Evolutionary conservation across 2,113 vertebrate species (phyloP).

Genomic region (Phalacrocorax brasilianus): DNA sequence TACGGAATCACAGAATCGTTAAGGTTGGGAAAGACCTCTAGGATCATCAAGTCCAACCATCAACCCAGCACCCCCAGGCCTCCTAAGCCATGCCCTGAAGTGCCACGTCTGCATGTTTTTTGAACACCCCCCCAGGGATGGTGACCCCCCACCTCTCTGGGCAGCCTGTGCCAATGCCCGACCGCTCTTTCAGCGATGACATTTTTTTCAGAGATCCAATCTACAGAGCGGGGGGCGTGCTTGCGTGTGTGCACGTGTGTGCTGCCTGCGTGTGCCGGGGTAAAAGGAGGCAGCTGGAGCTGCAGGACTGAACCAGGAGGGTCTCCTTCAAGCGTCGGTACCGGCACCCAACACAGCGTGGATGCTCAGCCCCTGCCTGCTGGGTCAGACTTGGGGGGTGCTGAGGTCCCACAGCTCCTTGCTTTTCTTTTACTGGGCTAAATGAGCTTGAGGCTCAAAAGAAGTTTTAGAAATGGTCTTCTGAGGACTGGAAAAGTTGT

Average conservation of each 20-base stretch:
- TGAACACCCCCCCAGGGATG: too few relatives aligned
- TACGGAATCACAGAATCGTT: not conserved
- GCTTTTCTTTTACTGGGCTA: not conserved
- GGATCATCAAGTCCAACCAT: too few relatives aligned
- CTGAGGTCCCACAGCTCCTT: not conserved
- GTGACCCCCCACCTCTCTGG: too few relatives aligned
- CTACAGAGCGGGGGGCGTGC: accelerated
- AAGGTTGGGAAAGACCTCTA: too few relatives aligned
- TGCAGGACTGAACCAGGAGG: not conserved
- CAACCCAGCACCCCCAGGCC: too few relatives aligned
- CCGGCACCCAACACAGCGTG: not conserved
- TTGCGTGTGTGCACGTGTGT: not conserved
- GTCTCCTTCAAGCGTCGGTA: accelerated
- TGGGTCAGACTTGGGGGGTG: not conserved
- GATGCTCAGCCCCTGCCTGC: not conserved
- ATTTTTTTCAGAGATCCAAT: too few relatives aligned
- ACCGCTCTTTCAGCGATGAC: too few relatives aligned
- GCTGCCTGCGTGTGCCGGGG: not conserved
- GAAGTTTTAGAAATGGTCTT: not conserved
- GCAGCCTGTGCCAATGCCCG: too few relatives aligned
- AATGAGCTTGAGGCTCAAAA: not conserved
- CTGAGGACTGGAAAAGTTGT: not conserved
- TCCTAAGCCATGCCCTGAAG: too few relatives aligned
- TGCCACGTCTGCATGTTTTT: too few relatives aligned
- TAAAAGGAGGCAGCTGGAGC: not conserved